Evolutionary conservation across 2,888 invertebrate genomes (phyloP).

Genomic region (Eupithecia pulchellata): DNA sequence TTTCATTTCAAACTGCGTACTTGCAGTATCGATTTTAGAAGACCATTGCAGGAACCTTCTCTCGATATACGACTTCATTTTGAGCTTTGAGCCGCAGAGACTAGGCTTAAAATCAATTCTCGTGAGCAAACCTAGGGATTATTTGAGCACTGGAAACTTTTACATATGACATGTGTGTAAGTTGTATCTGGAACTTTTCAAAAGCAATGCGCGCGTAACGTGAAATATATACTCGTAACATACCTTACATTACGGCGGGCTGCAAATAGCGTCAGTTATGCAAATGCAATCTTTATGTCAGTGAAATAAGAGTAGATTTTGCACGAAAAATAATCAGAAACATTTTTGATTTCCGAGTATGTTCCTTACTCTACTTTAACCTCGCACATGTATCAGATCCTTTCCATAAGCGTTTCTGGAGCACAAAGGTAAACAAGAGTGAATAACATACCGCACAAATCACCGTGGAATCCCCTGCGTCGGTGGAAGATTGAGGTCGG

Average conservation of each 20-base stretch:
- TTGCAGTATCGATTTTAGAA: constrained; percentile 7
- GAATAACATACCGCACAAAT: constrained; percentile 33
- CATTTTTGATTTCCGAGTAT: too few relatives aligned
- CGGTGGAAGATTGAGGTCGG: constrained; percentile 31
- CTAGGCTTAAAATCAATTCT: not conserved
- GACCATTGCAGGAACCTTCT: not conserved
- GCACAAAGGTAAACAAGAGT: constrained; percentile 42
- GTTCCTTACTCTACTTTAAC: constrained; percentile 26
- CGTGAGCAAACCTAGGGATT: not conserved
- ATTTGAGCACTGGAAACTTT: not conserved
- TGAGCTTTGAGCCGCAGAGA: constrained; percentile 1
- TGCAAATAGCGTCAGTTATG: constrained; percentile 3
- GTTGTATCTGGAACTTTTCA: constrained; percentile 5
- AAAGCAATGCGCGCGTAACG: not conserved
- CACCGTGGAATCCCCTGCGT: constrained; percentile 44
- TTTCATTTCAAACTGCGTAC: not conserved
- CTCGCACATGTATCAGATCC: constrained; percentile 34
- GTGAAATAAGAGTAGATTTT: too few relatives aligned
- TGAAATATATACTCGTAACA: too few relatives aligned
- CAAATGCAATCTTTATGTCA: too few relatives aligned
- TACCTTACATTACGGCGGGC: not conserved
- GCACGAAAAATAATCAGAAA: too few relatives aligned
- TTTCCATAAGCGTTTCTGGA: constrained; percentile 39
- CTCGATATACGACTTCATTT: not conserved
- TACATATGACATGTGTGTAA: not conserved